Evolutionary conservation across 2,113 vertebrate genomes (phyloP).

Genomic region (Sorex fumeus): DNA sequence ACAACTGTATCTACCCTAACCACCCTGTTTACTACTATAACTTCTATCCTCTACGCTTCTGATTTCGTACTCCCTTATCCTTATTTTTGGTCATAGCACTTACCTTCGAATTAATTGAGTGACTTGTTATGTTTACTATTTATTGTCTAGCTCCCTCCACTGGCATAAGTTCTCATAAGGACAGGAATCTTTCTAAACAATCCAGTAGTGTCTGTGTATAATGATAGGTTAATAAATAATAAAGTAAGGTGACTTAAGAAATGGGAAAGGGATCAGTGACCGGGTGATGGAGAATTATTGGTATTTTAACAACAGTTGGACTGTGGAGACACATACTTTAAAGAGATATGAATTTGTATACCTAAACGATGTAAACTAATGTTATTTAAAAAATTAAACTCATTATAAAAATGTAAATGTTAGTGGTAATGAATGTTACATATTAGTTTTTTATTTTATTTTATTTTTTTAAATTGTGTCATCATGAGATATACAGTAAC

Average conservation of each 20-base stretch:
- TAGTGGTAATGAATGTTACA: not conserved
- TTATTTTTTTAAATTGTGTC: no score
- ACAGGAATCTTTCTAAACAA: not conserved
- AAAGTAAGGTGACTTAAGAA: conserved; percentile 2
- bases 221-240: not conserved
- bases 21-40: no score
- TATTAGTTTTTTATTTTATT: no score
- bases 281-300: no score
- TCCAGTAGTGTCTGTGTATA: not conserved
- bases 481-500: no score
- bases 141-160: not conserved
- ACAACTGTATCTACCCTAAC: no score
- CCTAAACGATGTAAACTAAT: no score
- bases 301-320: no score
- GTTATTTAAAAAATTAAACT: no score
- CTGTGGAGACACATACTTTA: no score
- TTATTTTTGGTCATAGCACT: not conserved
- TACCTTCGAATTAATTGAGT: not conserved
- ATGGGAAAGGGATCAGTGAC: no score
- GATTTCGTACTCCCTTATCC: not conserved
- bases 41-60: not conserved
- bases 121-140: not conserved
- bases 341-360: no score
- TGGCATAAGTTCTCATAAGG: not conserved
- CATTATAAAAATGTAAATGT: not conserved